Percentiles rank a stretch among this genome's conserved stretches.
phyloP scores from a whole-genome alignment of 2,113 vertebrate genomes.

The Cyanistes caeruleus region DNA sequence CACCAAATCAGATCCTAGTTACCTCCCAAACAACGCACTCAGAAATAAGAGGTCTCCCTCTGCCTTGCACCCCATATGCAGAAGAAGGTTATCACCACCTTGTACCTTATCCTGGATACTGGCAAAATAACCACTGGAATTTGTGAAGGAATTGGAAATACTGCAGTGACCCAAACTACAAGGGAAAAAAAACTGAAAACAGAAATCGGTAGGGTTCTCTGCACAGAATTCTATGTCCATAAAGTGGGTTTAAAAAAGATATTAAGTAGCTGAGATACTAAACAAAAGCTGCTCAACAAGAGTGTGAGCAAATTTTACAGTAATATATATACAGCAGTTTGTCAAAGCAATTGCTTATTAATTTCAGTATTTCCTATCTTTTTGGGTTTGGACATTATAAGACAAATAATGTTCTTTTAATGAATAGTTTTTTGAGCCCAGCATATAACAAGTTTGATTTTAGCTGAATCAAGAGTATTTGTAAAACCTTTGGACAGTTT shows the following conservation, averaged over 20 bases:
- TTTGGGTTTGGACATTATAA: neutral
- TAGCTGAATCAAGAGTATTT: slow-evolving; percentile 19
- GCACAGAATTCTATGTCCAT: neutral
- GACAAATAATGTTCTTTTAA: neutral
- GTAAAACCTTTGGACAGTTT: slow-evolving; percentile 17
- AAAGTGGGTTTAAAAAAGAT: neutral
- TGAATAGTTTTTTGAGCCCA: neutral
- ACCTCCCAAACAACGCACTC: neutral
- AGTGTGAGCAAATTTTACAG: neutral
- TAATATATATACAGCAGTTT: neutral
- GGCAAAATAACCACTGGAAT: neutral
- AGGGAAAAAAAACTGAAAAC: neutral
- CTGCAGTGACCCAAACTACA: neutral
- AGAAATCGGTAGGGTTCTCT: neutral
- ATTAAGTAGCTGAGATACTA: neutral
- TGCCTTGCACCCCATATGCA: neutral
- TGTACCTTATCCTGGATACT: neutral
- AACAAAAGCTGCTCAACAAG: neutral
- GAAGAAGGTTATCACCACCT: neutral
- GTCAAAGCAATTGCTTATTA: neutral
- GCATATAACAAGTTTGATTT: slow-evolving; percentile 6
- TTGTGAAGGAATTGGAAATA: neutral
- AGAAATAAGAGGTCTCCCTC: neutral
- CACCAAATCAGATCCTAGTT: neutral
- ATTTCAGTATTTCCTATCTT: neutral